phyloP scores from a whole-genome alignment of 2,888 invertebrate genomes.

The Eupithecia abbreviata region DNA sequence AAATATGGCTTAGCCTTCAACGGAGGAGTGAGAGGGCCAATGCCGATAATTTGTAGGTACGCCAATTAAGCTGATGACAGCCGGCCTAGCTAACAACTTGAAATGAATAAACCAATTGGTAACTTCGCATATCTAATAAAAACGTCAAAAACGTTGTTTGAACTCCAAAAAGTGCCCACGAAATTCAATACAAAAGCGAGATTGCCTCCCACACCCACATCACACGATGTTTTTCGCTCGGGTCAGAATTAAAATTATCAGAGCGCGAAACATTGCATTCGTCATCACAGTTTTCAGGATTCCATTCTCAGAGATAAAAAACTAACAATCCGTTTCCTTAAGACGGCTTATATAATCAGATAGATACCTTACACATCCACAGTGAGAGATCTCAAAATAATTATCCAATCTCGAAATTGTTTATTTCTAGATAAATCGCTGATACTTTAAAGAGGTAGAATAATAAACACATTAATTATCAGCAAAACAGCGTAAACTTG shows the following conservation, averaged over 20 bases:
- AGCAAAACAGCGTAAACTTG: background rate
- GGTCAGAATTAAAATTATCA: constrained; percentile 43
- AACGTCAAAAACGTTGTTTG: background rate
- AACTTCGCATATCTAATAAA: background rate
- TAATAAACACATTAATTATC: background rate
- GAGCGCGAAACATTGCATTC: constrained; percentile 46
- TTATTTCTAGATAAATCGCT: background rate
- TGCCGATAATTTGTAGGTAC: background rate
- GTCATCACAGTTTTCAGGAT: constrained; percentile 44
- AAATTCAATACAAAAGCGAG: constrained; percentile 10
- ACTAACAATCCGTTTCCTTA: constrained; percentile 8
- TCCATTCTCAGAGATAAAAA: constrained; percentile 35
- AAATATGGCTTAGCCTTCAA: background rate
- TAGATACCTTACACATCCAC: background rate
- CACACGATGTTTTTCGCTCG: constrained; percentile 34
- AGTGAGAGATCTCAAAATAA: background rate
- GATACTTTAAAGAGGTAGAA: background rate
- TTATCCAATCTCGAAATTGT: background rate
- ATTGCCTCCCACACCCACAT: constrained; percentile 21
- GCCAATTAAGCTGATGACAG: background rate
- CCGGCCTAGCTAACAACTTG: background rate
- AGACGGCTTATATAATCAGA: background rate
- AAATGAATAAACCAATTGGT: background rate
- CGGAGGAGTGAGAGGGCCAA: background rate
- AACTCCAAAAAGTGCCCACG: constrained; percentile 1